Conservation (phyloP, 2,113 vertebrate species). For the Paradisaea rubra region DNA sequence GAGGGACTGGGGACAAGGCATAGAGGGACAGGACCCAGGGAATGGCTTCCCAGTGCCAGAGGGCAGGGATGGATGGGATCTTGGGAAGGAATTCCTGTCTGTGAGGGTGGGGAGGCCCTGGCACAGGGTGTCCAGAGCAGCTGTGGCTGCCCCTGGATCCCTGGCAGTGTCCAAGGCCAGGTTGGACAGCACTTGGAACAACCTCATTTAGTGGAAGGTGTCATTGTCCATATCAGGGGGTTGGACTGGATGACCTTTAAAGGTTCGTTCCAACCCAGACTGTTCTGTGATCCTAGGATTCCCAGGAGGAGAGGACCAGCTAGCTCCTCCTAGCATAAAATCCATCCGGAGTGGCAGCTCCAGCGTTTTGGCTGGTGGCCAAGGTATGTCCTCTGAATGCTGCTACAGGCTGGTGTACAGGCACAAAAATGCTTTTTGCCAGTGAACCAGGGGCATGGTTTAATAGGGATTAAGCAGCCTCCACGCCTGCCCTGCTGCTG, state of each 20-base stretch:
- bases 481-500: neutral
- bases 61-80: neutral
- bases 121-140: neutral
- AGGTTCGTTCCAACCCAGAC: neutral
- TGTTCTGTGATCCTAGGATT: neutral
- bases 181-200: fast-evolving
- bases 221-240: fast-evolving
- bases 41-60: neutral
- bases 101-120: neutral
- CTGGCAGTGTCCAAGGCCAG: fast-evolving
- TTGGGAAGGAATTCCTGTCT: fast-evolving
- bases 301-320: neutral
- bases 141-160: neutral
- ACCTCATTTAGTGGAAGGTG: fast-evolving
- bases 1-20: neutral
- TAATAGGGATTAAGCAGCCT: neutral
- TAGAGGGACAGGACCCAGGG: neutral
- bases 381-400: neutral
- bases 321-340: neutral
- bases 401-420: neutral
- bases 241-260: fast-evolving
- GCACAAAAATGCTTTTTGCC: neutral
- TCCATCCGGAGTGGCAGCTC: neutral
- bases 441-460: neutral
- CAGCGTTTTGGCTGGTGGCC: neutral